These are phyloP conservation scores for Tragelaphus strepsiceros DNA, from an alignment of 2,113 vertebrate species.

Conservation along the genomic window DNA sequence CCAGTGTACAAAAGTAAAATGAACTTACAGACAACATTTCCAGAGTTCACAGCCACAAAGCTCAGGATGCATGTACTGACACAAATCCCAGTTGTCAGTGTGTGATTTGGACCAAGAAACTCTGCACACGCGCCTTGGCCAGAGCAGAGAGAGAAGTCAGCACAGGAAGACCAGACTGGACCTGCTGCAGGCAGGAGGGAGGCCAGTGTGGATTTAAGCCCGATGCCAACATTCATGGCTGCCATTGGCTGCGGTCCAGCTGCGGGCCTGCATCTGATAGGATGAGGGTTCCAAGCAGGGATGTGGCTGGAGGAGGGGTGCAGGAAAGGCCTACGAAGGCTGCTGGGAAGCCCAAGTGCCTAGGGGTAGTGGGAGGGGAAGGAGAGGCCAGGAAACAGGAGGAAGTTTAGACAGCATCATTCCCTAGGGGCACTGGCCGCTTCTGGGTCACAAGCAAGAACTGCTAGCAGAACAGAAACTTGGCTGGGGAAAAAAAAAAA, in stretches of 20 bases:
- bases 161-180: neutral
- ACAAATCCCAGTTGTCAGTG: neutral
- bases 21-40: neutral
- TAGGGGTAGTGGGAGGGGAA: neutral
- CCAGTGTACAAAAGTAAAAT: neutral
- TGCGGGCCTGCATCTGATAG: neutral
- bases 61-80: neutral
- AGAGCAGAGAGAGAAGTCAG: neutral
- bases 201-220: slow-evolving; percentile 51
- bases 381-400: slow-evolving; percentile 3
- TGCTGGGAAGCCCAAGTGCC: slow-evolving; percentile 22
- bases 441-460: slow-evolving; percentile 43
- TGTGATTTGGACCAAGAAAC: neutral
- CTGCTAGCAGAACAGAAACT: slow-evolving; percentile 47
- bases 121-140: neutral
- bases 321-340: neutral
- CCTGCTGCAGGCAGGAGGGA: neutral
- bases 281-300: neutral
- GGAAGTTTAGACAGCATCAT: slow-evolving; percentile 47
- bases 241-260: slow-evolving; percentile 5
- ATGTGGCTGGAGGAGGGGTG: neutral
- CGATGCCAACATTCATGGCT: slow-evolving; percentile 40
- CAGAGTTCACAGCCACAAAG: neutral
- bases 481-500: neutral
- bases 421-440: slow-evolving; percentile 20